Evolutionary conservation across 2,888 invertebrate species (phyloP).

Genomic region (Acanthosoma haemorrhoidale): DNA sequence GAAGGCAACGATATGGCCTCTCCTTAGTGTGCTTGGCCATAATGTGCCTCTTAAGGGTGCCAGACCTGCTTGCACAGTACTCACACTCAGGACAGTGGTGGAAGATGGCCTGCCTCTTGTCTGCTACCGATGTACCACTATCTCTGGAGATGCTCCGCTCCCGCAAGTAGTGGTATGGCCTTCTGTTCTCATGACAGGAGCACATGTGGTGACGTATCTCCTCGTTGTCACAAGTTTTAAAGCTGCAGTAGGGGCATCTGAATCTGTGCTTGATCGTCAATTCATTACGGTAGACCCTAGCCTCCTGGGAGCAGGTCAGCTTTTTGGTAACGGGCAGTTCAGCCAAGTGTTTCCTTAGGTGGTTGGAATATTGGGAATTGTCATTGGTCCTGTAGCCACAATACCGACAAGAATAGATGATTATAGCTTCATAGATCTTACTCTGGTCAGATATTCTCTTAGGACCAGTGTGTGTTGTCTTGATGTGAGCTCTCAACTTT

Average conservation of each 20-base stretch:
- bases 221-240: background rate
- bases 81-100: background rate
- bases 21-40: conserved; percentile 2
- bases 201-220: conserved; percentile 6
- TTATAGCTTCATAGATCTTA: conserved; percentile 3
- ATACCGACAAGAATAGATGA: background rate
- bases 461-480: background rate
- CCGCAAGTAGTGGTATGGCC: background rate
- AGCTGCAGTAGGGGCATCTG: background rate
- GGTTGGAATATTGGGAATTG: background rate
- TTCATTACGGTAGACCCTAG: background rate
- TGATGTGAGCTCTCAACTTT: background rate
- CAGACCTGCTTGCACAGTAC: background rate
- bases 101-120: background rate
- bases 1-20: background rate
- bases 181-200: background rate
- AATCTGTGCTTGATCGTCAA: background rate
- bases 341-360: background rate
- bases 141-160: too few species aligned
- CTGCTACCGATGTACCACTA: background rate
- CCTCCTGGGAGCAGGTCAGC: background rate
- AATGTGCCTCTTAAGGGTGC: background rate
- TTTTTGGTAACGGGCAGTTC: background rate
- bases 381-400: background rate
- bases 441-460: conserved; percentile 2